Evolutionary conservation across 2,797 vertebrate species (phyloP), one percentile per base, ranked within the genome.

Genomic region (Chiroxiphia lanceolata): DNA sequence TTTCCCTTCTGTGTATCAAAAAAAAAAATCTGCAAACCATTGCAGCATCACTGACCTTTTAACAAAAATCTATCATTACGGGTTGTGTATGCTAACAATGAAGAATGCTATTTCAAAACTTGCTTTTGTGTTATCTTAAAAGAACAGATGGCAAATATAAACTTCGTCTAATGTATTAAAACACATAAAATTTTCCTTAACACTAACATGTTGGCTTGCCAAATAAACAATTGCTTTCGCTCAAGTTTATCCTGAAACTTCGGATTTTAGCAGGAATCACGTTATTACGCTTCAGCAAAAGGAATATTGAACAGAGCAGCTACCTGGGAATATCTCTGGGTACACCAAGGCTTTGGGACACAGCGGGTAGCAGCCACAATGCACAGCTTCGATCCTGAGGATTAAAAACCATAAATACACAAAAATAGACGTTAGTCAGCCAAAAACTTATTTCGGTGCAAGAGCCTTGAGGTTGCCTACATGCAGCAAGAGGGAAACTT

Each of bases 321-420:
- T 98, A 99, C 99, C 99, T 98, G 99, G 99, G 90, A 99, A 99
- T 96, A 99, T 99, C 95, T 99, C 99, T 0, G 99, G 99, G 97
- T 99, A 99, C 76, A 99, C 99, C 91, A 99, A 97, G 83, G 98
- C 98, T 77, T 98, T 99, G 27, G 99, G 99, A 98, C 99, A 99
- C 83, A 99, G 98, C 5, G 99, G 99, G 23, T 98, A 99, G 86
- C 99, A 99, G 60, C 99, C 99, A 31, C 99, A 99, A 96, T 99
- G 98, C 8, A 99, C 99, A 14, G 99, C 99, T 96, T 99, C 99
- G 67, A 99, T 96, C 99, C 99, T 99, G 97, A 18, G 90, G 91
- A 38, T 92, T 1, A 94, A 70, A 95, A 90, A 97, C 14, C 95
- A 94, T 27, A 96, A 95, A 98, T 36, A 91, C 10, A 95, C 47